phyloP scores from a whole-genome alignment of 2,113 vertebrate species.

The Origma solitaria region DNA sequence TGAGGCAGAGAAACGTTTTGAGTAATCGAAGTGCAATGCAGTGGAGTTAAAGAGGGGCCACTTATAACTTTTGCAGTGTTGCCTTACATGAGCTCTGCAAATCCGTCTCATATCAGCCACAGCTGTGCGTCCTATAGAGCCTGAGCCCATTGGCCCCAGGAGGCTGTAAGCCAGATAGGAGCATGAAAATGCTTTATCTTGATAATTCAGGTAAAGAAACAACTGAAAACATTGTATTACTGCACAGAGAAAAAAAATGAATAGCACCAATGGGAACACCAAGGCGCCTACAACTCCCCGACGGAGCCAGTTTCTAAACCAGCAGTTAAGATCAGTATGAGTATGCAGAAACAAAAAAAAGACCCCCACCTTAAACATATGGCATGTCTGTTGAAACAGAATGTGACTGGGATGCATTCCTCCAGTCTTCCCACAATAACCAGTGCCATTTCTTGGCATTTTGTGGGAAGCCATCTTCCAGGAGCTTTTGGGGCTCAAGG shows the following conservation, averaged over 20 bases:
- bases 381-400: not conserved
- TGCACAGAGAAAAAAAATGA: not conserved
- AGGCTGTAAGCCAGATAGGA: not conserved
- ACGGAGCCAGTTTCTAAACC: not conserved
- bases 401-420: not conserved
- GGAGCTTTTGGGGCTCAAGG: not conserved
- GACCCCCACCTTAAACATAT: not conserved
- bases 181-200: constrained; percentile 14
- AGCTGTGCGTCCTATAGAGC: not conserved
- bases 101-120: constrained; percentile 16
- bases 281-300: not conserved
- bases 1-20: not conserved
- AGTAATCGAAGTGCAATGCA: not conserved
- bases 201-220: constrained; percentile 27
- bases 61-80: not conserved
- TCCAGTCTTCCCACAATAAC: not conserved
- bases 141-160: not conserved
- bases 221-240: constrained; percentile 2
- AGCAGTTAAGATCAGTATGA: not conserved
- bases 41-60: constrained; percentile 10
- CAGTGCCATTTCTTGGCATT: not conserved
- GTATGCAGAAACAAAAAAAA: not conserved
- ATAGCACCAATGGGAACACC: not conserved
- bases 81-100: constrained; percentile 19
- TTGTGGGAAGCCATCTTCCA: not conserved